Base-by-base conservation (phyloP, 2,888 invertebrate genomes). In the Euproctis similis region DNA sequence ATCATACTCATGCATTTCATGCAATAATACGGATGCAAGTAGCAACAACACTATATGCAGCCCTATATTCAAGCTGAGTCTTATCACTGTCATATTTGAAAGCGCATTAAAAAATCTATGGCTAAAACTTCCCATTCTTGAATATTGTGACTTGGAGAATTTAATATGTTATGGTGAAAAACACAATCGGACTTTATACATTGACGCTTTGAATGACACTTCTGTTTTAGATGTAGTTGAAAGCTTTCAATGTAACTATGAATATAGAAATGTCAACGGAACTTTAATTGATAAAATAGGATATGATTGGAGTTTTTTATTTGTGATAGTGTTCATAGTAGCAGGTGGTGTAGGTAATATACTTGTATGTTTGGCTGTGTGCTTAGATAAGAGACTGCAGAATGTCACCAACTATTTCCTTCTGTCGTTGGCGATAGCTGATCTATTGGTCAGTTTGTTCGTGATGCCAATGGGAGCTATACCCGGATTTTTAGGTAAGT, bases 401-500 rank as follows among this genome's bases (percentile, higher is more conserved):
- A 97, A 96, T 75, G 94, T 96, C 44, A 97, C 97, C 42, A 98
- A 97, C 82, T 97, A 97, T 80, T 97, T 97, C 73, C 87, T 97
- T 39, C 87, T 97, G 54, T 97, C 97, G 11, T 77, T 98, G 67
- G 96, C 97, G 23, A 92, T 97, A 30, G 97, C 97, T 28, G 97
- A 98, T 82, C 86, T 97, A 34, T 86, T 97, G 39, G 97, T 97
- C 62, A 96, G 95, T 59, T 78, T 96, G 40, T 92, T 97, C 61
- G 97, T 97, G 31, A 98, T 98, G 97, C 97, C 97, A 2, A 87
- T 97, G 69, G 95, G 95, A 36, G 96, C 97, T 18, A 92, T 97
- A 53, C 95, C 94, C 13, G 96, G 96, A 63, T 94, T 97, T 78
- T 86, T 95, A 59, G 97, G 97, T 97, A 41, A 13, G 27, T n/a